Evolutionary conservation across 2,888 invertebrate genomes (phyloP), one percentile per base, ranked within the genome.

Genomic region (Pemphredon lugubris): DNA sequence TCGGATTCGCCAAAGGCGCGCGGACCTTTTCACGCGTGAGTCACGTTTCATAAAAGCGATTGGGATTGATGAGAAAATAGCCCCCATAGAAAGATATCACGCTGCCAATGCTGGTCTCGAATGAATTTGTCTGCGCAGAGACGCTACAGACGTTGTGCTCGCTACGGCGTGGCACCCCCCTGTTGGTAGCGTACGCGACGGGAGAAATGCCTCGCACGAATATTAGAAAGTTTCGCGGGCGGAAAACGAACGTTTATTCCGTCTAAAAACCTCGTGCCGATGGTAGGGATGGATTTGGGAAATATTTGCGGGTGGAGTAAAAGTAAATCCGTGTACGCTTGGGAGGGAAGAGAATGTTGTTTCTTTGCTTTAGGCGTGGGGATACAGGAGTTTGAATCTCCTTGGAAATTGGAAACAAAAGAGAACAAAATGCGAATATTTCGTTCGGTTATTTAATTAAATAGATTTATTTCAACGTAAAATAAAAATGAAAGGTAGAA

Each of bases 1-100:
- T 68, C 64, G 71, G 68, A 79, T 77, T 81, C 66, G 74, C 79
- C 68, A 77, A 77, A 81, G 81, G 73, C 81, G 60, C 65, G 77
- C 75, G 76, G 77, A 78, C 73, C 83, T 84, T 86, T 86, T 84
- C 84, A 86, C 86, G 83, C 83, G 81, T 87, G 87, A 87, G 83
- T 88, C 87, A 88, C 84, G 83, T 84, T 84, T 84, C 86, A 86
- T 86, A 86, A 86, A 86, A 86, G 85, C 83, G 83, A 85, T 84
- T 87, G 85, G 84, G 84, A 87, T 85, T 87, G 86, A 87, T 86
- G 86, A 87, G 87, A 84, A 87, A 87, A 87, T 87, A 82, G 83
- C 84, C 79, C 82, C 84, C 80, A 82, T 83, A 84, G 84, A 85
- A 82, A 82, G 83, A 82, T 75, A 84, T 82, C 83, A 83, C 69